A percentile compares a stretch with the other conserved stretches of the same genome.
These are phyloP conservation scores for Turritopsis dohrnii DNA, from an alignment of 30 jellyfish, hydroid and myxozoan species.

Conservation along the genomic window DNA sequence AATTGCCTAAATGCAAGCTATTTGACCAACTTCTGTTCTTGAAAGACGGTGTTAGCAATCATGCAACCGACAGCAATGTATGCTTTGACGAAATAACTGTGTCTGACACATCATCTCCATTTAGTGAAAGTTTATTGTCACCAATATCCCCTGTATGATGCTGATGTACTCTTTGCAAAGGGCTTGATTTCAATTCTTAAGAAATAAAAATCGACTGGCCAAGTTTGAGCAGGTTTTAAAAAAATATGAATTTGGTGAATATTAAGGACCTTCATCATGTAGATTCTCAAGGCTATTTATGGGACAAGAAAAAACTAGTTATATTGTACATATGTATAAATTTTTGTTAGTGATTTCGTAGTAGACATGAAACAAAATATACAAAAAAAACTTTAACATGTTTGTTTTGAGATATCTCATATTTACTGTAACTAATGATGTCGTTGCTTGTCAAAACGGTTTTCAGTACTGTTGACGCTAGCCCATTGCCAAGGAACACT, in stretches of 20 bases:
- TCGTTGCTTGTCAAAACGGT: background rate
- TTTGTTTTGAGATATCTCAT: background rate
- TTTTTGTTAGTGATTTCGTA: background rate
- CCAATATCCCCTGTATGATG: background rate
- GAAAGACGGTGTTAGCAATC: slow-evolving; percentile 26
- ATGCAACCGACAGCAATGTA: slow-evolving; percentile 35
- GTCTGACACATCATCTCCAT: background rate
- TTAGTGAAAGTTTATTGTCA: background rate
- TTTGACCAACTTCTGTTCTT: slow-evolving; percentile 27
- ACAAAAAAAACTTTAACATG: background rate
- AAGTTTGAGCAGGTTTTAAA: background rate
- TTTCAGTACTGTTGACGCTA: slow-evolving; percentile 2
- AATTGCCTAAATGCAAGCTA: slow-evolving; percentile 36
- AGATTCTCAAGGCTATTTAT: background rate
- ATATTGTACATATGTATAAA: slow-evolving; percentile 3
- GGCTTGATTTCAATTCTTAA: background rate
- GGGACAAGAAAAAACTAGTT: slow-evolving; percentile 1
- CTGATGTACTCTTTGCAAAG: background rate
- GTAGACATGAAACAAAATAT: background rate
- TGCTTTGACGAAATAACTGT: background rate
- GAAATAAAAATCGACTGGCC: background rate
- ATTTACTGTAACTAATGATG: background rate
- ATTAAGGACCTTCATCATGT: background rate
- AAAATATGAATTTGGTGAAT: background rate
- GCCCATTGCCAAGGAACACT: slow-evolving; percentile 15